Evolutionary conservation across 2,113 vertebrate species (phyloP).

Genomic region (Brevimyrus niger): DNA sequence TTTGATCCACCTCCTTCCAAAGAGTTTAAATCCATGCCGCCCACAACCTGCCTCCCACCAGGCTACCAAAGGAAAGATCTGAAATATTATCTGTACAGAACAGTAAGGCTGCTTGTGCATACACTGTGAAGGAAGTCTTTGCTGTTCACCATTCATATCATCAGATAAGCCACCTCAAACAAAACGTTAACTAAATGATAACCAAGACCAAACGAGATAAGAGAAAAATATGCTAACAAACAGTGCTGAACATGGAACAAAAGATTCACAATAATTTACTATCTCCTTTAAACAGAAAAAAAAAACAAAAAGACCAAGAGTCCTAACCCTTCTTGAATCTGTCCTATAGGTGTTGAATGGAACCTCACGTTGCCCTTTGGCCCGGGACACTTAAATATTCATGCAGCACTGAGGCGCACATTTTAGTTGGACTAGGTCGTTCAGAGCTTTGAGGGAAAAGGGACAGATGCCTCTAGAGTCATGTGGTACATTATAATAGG

Average conservation of each 20-base stretch:
- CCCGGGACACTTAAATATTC: not conserved
- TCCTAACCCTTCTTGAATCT: not conserved
- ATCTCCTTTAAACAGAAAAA: not conserved
- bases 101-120: not conserved
- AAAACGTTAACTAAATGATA: not conserved
- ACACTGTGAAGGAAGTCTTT: not conserved
- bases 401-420: not conserved
- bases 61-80: not conserved
- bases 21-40: not conserved
- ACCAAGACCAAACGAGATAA: not conserved
- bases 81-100: not conserved
- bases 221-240: not conserved
- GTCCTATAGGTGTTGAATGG: not conserved
- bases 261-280: slow-evolving; percentile 5
- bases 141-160: not conserved
- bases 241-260: not conserved
- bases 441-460: no score
- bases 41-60: not conserved
- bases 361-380: not conserved
- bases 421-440: not conserved
- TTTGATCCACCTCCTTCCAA: not conserved
- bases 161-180: not conserved
- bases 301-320: not conserved
- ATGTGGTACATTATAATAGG: not conserved
- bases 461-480: not conserved